A percentile compares a stretch with the other conserved stretches of the same genome.
Evolutionary conservation across 2,888 invertebrate species (phyloP).

Genomic region (Cynaeus angustus): DNA sequence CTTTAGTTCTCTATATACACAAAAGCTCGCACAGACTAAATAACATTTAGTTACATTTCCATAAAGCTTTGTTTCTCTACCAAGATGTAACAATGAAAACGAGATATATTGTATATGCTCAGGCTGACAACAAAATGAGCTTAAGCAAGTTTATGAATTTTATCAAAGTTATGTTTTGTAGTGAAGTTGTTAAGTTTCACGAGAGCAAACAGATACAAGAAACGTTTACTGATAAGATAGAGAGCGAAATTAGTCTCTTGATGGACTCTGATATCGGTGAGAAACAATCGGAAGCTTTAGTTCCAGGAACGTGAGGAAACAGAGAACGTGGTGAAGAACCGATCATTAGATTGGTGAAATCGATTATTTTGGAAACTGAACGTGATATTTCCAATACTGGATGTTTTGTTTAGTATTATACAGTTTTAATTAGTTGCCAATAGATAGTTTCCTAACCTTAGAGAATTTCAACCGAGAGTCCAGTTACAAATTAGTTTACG

Average conservation of each 20-base stretch:
- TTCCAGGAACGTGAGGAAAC: slow-evolving; percentile 9
- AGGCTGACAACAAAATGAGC: slow-evolving; percentile 32
- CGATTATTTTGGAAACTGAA: slow-evolving; percentile 5
- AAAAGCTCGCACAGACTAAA: slow-evolving; percentile 32
- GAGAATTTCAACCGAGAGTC: neutral
- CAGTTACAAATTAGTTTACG: neutral
- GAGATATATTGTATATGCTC: slow-evolving; percentile 24
- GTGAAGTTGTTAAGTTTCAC: slow-evolving; percentile 20
- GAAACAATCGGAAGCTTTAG: slow-evolving; percentile 32
- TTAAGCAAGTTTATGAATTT: slow-evolving; percentile 42
- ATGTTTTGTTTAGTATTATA: neutral
- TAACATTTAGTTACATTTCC: slow-evolving; percentile 41
- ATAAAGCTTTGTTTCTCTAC: slow-evolving; percentile 41
- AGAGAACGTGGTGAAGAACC: slow-evolving; percentile 12
- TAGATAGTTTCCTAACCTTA: neutral
- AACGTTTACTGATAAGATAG: slow-evolving; percentile 27
- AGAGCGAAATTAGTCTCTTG: slow-evolving; percentile 28
- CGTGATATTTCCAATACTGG: no score
- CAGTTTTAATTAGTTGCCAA: neutral
- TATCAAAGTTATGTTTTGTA: slow-evolving; percentile 30
- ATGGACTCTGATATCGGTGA: slow-evolving; percentile 15
- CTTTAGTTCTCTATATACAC: slow-evolving; percentile 16
- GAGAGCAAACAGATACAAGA: slow-evolving; percentile 19
- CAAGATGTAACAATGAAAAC: slow-evolving; percentile 32
- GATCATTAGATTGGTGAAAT: slow-evolving; percentile 13